Percentiles rank a stretch among this genome's conserved stretches.
phyloP scores from a whole-genome alignment of 2,888 invertebrate genomes.

The Napeogenes inachia region DNA sequence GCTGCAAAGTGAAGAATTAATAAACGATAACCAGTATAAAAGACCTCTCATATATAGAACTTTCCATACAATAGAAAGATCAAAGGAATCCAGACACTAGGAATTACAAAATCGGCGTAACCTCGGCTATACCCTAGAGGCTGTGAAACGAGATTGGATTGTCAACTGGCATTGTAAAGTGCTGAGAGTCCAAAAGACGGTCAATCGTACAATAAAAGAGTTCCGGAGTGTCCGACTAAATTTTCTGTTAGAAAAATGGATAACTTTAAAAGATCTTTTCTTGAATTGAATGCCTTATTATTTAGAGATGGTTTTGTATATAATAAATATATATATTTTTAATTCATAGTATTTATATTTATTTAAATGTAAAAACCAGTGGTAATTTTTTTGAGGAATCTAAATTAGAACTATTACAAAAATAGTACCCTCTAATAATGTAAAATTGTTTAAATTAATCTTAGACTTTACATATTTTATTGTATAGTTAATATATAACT shows the following conservation, averaged over 20 bases:
- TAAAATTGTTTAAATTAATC: no score
- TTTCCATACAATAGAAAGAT: not conserved
- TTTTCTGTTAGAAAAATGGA: not conserved
- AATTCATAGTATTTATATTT: no score
- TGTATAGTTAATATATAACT: no score
- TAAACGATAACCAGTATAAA: not conserved
- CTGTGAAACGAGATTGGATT: conserved; percentile 46
- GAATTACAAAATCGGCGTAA: conserved; percentile 13
- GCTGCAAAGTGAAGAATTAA: not conserved
- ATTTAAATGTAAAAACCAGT: no score
- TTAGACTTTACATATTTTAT: no score
- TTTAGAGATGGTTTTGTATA: not conserved
- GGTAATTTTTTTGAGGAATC: no score
- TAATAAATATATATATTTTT: no score
- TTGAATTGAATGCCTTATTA: not conserved
- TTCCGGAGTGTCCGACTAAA: not conserved
- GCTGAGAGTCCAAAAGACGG: conserved; percentile 11
- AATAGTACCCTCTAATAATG: no score
- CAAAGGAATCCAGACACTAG: not conserved
- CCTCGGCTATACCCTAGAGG: conserved; percentile 31
- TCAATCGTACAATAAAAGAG: conserved; percentile 6
- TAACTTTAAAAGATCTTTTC: not conserved
- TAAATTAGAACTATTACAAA: no score
- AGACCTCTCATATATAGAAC: not conserved
- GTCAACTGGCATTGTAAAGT: conserved; percentile 36